Conservation (phyloP, 2,888 invertebrate genomes). For the Lycocerus yunnanus region DNA sequence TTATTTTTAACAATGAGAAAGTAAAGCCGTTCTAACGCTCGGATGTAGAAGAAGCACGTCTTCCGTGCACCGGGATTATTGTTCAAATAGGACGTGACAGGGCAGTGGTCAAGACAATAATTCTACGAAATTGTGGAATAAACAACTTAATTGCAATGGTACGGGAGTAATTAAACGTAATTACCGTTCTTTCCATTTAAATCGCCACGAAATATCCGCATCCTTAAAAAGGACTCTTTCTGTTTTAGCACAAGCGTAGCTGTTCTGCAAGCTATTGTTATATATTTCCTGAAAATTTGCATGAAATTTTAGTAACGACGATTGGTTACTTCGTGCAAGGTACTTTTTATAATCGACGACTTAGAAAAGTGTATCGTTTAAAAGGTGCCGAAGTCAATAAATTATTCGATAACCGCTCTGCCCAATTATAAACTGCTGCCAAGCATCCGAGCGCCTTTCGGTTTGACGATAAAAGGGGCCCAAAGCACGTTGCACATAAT, state of each 20-base stretch:
- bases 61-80: background rate
- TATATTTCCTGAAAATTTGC: constrained; percentile 27
- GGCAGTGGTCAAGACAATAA: background rate
- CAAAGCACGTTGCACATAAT: too few species aligned
- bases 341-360: too few species aligned
- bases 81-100: background rate
- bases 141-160: background rate
- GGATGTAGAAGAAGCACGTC: background rate
- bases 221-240: constrained; percentile 17
- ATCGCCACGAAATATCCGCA: background rate
- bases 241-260: background rate
- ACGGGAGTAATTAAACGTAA: background rate
- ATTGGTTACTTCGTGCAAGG: constrained; percentile 7
- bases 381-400: background rate
- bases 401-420: background rate
- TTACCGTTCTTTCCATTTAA: background rate
- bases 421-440: background rate
- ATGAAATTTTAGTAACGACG: constrained; percentile 17
- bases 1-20: constrained; percentile 48
- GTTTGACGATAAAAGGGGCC: too few species aligned
- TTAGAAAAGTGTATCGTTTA: too few species aligned
- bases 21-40: constrained; percentile 38
- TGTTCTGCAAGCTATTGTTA: constrained; percentile 14
- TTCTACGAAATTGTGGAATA: constrained; percentile 1
- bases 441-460: too few species aligned